Conservation (phyloP, 2,113 vertebrate species). For the Tachysurus fulvidraco region DNA sequence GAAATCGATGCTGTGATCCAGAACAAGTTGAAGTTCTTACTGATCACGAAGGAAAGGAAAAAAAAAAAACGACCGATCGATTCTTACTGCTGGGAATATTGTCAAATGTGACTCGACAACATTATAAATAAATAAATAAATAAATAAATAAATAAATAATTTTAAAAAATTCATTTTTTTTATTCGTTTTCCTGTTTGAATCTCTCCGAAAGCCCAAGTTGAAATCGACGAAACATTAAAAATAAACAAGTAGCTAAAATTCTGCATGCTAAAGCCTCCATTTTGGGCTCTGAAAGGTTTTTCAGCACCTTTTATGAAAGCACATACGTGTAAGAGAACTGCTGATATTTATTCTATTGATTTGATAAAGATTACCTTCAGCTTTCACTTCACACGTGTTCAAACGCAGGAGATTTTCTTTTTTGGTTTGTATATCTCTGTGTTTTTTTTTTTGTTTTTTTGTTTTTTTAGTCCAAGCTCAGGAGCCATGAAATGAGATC, state of each 20-base stretch:
- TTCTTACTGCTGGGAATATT: neutral
- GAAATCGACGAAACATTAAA: no score
- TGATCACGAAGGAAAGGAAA: neutral
- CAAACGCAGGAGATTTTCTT: neutral
- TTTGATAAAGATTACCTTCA: neutral
- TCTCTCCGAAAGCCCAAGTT: no score
- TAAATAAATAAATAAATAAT: no score
- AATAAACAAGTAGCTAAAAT: neutral
- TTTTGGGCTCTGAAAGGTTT: neutral
- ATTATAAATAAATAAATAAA: neutral
- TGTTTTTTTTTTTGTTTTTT: neutral
- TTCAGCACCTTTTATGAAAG: neutral
- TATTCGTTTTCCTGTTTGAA: no score
- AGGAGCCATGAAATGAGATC: conserved; percentile 39
- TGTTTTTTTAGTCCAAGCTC: conserved; percentile 16
- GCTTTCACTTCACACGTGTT: neutral
- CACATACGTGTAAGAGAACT: neutral
- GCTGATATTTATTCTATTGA: neutral
- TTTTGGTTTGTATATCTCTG: neutral
- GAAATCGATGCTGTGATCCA: neutral
- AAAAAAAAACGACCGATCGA: neutral
- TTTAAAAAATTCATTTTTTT: no score
- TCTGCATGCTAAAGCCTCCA: neutral
- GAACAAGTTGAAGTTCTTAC: neutral
- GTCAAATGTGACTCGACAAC: neutral